Evolutionary conservation across 2,888 invertebrate species (phyloP).

Genomic region (Petrolisthes cinctipes): DNA sequence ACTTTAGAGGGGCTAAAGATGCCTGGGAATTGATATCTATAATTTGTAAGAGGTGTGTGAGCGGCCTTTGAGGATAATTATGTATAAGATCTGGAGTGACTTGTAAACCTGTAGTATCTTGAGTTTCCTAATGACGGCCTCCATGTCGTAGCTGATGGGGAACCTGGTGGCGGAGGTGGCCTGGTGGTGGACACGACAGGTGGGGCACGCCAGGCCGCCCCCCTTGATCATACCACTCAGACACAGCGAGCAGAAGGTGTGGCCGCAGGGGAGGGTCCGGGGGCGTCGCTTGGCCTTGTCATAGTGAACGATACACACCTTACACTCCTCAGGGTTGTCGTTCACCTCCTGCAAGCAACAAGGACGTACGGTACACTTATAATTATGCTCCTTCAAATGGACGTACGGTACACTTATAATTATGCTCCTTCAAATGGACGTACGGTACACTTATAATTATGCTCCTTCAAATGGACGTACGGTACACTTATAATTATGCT

Average conservation of each 20-base stretch:
- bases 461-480: too few species aligned
- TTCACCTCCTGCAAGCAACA: conserved; percentile 1
- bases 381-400: too few species aligned
- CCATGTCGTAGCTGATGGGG: conserved; percentile 42
- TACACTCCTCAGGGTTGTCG: conserved; percentile 43
- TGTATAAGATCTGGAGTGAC: not conserved
- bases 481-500: too few species aligned
- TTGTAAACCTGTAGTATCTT: conserved; percentile 13
- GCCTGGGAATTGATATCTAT: too few species aligned
- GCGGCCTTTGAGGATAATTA: too few species aligned
- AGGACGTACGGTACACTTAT: too few species aligned
- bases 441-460: too few species aligned
- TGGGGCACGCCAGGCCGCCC: conserved; percentile 13
- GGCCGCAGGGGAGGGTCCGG: conserved; percentile 40
- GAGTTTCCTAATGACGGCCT: conserved; percentile 26
- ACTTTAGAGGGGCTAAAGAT: too few species aligned
- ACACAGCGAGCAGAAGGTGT: conserved; percentile 48
- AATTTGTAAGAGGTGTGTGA: too few species aligned
- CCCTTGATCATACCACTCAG: conserved; percentile 24
- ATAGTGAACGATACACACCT: conserved; percentile 36
- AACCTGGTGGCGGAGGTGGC: conserved; percentile 19
- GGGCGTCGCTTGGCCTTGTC: conserved; percentile 30
- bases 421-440: too few species aligned
- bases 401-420: too few species aligned
- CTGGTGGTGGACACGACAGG: conserved; percentile 30